These are phyloP conservation scores for Pelvicachromis taeniatus DNA, from an alignment of 2,113 vertebrate genomes.

Conservation along the genomic window DNA sequence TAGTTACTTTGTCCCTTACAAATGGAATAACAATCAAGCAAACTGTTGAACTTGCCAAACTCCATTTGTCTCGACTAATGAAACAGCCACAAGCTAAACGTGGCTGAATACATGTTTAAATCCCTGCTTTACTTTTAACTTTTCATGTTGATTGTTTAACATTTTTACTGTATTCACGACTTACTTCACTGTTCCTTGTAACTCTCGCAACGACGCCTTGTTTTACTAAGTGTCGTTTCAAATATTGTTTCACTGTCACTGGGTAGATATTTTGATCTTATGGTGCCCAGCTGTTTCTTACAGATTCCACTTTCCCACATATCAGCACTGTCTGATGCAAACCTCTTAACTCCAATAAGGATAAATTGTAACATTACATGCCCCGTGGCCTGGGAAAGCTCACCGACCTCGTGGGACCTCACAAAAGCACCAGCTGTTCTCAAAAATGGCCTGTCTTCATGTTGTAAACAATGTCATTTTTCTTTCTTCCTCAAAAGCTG, in stretches of 20 bases:
- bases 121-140: not conserved
- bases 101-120: not conserved
- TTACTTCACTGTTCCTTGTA: not conserved
- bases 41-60: not conserved
- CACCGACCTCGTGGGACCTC: not conserved
- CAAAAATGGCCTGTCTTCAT: not conserved
- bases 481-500: not conserved
- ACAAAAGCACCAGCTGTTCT: not conserved
- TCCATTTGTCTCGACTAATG: not conserved
- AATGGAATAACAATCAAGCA: not conserved
- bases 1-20: not conserved
- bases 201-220: not conserved
- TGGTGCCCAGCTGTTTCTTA: not conserved
- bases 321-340: not conserved
- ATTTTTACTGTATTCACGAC: not conserved
- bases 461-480: not conserved
- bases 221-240: not conserved
- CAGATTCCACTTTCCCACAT: not conserved
- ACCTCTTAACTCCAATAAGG: not conserved
- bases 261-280: not conserved
- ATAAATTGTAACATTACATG: constrained; percentile 15
- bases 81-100: not conserved
- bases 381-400: not conserved
- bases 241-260: not conserved
- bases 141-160: not conserved